Conservation (phyloP, 2,113 vertebrate genomes). For the human (Homo sapiens) region DNA sequence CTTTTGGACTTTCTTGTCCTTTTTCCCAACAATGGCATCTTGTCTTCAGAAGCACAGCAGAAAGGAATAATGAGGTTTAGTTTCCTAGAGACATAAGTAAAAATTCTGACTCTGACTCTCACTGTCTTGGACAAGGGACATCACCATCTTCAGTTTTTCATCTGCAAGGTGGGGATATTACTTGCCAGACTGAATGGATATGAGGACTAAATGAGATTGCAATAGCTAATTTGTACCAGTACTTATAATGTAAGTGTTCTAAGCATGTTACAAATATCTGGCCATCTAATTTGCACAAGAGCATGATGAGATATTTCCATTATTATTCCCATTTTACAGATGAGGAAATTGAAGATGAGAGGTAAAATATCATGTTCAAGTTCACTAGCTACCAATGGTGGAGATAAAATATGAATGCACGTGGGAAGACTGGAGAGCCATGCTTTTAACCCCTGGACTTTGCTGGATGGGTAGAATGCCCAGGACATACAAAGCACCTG, state of each 20-base stretch:
- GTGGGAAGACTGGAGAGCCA: neutral
- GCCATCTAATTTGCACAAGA: neutral
- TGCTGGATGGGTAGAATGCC: neutral
- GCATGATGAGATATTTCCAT: neutral
- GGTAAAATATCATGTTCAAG: neutral
- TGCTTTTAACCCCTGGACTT: neutral
- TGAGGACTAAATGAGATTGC: neutral
- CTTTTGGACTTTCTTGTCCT: neutral
- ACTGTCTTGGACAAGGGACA: neutral
- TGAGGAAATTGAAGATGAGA: neutral
- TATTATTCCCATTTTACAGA: neutral
- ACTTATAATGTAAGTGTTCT: neutral
- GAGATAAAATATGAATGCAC: neutral
- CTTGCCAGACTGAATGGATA: neutral
- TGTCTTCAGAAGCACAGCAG: neutral
- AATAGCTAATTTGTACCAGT: neutral
- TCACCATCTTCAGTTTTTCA: neutral
- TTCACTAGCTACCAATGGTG: neutral
- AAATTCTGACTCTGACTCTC: neutral
- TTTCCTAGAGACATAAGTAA: neutral
- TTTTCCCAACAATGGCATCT: neutral
- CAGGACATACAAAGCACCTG: neutral
- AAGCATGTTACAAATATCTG: neutral
- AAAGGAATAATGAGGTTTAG: neutral
- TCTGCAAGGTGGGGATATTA: neutral